Conservation (phyloP, 1,140 invertebrate genomes). For the Drosophila aff. region DNA sequence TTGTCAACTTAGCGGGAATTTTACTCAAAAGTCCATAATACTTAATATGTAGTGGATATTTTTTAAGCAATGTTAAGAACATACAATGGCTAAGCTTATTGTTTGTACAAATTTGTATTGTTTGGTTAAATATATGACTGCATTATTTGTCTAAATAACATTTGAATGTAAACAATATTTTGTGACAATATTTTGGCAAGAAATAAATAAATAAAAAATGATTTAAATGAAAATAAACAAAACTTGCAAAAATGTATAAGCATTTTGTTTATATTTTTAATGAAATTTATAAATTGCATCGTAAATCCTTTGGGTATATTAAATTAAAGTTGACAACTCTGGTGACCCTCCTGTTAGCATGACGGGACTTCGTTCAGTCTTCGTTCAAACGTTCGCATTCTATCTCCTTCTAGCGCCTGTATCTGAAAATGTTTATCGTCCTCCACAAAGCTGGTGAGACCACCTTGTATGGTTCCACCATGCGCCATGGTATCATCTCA, state of each 20-base stretch:
- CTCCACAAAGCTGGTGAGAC: not conserved
- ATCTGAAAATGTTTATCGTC: not conserved
- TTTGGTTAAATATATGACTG: too few relatives aligned
- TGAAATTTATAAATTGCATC: not conserved
- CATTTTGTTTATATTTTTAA: not conserved
- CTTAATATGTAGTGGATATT: too few relatives aligned
- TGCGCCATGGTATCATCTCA: conserved; percentile 22
- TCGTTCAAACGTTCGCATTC: not conserved
- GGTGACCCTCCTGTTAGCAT: conserved; percentile 3
- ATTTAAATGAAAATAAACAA: not conserved
- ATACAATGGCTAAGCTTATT: too few relatives aligned
- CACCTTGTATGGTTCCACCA: not conserved
- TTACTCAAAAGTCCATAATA: too few relatives aligned
- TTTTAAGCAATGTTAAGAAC: too few relatives aligned
- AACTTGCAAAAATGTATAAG: not conserved
- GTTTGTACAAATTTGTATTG: too few relatives aligned
- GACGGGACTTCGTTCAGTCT: not conserved
- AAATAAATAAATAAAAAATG: not conserved
- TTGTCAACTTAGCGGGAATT: conserved; percentile 15
- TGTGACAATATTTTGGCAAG: too few relatives aligned
- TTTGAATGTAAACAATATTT: too few relatives aligned
- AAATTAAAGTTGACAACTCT: conserved; percentile 29
- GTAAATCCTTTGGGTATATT: not conserved
- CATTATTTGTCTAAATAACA: too few relatives aligned
- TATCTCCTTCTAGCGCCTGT: conserved; percentile 3